A percentile compares a stretch with the other conserved stretches of the same genome.
Evolutionary conservation across 1,140 invertebrate species (phyloP).

Genomic region (Cydia splendana): DNA sequence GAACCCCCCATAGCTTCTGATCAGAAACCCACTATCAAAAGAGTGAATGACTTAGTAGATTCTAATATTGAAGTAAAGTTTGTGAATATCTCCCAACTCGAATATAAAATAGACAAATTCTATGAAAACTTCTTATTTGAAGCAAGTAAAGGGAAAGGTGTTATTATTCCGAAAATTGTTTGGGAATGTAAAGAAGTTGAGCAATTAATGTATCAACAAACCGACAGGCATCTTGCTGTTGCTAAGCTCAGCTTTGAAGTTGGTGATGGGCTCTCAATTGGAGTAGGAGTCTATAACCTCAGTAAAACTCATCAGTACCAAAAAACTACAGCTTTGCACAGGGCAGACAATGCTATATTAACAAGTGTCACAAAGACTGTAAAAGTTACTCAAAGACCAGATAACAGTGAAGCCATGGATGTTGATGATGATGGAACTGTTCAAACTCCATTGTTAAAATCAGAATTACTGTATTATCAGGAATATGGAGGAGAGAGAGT

Average conservation of each 20-base stretch:
- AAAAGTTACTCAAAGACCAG: conserved; percentile 49
- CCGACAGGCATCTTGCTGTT: conserved; percentile 63
- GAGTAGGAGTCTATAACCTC: conserved; percentile 64
- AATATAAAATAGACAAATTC: conserved; percentile 54
- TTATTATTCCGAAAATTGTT: conserved; percentile 52
- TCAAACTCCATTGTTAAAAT: conserved; percentile 60
- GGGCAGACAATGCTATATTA: conserved; percentile 61
- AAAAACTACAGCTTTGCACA: conserved; percentile 59
- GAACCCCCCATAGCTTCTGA: conserved; percentile 54
- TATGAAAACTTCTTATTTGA: conserved; percentile 63
- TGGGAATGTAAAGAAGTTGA: conserved; percentile 54
- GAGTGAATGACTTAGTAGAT: conserved; percentile 61
- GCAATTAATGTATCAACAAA: conserved; percentile 58
- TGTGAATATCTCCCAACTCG: conserved; percentile 59
- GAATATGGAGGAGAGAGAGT: conserved; percentile 65
- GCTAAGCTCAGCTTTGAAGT: conserved; percentile 66
- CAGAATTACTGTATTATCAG: conserved; percentile 61
- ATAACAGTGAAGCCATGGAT: conserved; percentile 39
- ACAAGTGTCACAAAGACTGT: conserved; percentile 60
- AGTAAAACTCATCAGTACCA: conserved; percentile 53
- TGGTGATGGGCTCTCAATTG: conserved; percentile 60
- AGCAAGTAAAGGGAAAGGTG: conserved; percentile 54
- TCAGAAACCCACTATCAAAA: conserved; percentile 55
- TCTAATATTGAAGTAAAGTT: conserved; percentile 63
- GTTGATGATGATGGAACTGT: conserved; percentile 42